Conservation (phyloP, 2,113 vertebrate genomes). For the Tursiops truncatus region DNA sequence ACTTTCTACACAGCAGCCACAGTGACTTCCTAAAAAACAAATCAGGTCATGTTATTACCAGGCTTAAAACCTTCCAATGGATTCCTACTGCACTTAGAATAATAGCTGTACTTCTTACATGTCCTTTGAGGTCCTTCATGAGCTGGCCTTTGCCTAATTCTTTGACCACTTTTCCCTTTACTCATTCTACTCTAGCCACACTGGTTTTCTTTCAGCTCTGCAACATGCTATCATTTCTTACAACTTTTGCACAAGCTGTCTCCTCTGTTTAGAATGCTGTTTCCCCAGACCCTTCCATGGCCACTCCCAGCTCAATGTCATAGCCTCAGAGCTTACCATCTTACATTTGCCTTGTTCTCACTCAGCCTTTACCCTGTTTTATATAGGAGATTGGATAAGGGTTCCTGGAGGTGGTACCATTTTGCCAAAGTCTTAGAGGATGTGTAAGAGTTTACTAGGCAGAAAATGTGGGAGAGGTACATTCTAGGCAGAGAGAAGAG, state of each 20-base stretch:
- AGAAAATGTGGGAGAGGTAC: background rate
- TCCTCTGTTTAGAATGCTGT: background rate
- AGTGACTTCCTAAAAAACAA: conserved; percentile 15
- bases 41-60: background rate
- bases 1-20: background rate
- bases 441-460: background rate
- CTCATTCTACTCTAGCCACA: background rate
- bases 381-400: background rate
- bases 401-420: background rate
- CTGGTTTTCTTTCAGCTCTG: background rate
- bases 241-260: background rate
- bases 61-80: background rate
- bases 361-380: background rate
- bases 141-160: background rate
- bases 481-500: background rate
- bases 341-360: background rate
- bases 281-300: background rate
- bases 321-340: background rate
- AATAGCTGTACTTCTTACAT: background rate
- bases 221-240: background rate
- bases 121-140: background rate
- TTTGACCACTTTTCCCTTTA: background rate
- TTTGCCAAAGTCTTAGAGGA: background rate
- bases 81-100: conserved; percentile 8
- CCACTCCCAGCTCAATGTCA: background rate